phyloP scores from a whole-genome alignment of 2,888 invertebrate species.

The Muscina levida region DNA sequence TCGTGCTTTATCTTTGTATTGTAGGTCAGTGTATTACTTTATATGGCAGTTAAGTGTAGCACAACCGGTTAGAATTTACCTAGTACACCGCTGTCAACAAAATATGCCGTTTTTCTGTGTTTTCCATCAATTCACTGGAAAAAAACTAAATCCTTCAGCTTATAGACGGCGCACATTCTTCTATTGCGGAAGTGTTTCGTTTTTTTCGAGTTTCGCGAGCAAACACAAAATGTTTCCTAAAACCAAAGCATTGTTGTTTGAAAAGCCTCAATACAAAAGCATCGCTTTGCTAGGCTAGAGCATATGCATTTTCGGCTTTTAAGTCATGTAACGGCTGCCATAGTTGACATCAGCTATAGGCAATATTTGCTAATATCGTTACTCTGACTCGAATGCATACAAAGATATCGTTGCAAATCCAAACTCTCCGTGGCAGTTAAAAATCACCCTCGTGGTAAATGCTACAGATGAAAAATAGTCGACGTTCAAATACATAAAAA shows the following conservation, averaged over 20 bases:
- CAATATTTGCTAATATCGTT: slow-evolving; percentile 34
- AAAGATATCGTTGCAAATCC: not conserved
- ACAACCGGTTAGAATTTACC: too few relatives aligned
- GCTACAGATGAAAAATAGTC: slow-evolving; percentile 28
- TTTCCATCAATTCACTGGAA: too few relatives aligned
- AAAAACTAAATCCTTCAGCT: too few relatives aligned
- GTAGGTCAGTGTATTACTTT: too few relatives aligned
- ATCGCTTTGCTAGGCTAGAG: not conserved
- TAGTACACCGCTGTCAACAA: too few relatives aligned
- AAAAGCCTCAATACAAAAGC: not conserved
- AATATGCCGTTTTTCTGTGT: too few relatives aligned
- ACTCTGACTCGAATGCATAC: not conserved
- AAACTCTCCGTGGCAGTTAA: slow-evolving; percentile 21
- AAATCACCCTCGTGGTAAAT: slow-evolving; percentile 32
- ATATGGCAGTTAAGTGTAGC: too few relatives aligned
- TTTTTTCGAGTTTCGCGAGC: too few relatives aligned
- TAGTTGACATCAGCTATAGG: slow-evolving; percentile 23
- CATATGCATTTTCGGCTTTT: slow-evolving; percentile 18
- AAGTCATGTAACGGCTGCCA: slow-evolving; percentile 31
- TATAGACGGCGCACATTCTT: too few relatives aligned
- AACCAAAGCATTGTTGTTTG: slow-evolving; percentile 7
- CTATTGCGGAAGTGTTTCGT: too few relatives aligned
- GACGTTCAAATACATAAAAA: slow-evolving; percentile 8
- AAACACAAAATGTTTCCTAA: not conserved
- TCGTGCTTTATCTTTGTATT: too few relatives aligned